Conservation (phyloP, 2,113 vertebrate species). For the Phalacrocorax carbo region DNA sequence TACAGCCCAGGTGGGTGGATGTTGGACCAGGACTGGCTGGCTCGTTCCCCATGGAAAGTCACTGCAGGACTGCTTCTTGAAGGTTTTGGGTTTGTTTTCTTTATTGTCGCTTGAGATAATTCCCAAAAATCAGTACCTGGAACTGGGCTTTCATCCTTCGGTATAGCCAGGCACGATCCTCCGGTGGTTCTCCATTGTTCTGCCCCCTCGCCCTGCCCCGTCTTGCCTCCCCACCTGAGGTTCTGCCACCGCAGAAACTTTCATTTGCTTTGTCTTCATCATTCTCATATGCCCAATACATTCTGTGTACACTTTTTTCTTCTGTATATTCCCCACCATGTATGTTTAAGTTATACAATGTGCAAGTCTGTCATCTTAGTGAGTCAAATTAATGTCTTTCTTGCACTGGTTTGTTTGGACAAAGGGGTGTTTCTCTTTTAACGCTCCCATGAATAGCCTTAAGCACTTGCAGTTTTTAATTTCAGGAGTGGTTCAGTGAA, state of each 20-base stretch:
- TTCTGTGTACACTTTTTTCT: neutral
- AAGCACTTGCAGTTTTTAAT: constrained; percentile 54
- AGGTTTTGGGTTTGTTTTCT: neutral
- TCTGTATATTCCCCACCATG: neutral
- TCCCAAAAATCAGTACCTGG: neutral
- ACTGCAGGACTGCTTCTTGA: neutral
- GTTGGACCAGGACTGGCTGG: neutral
- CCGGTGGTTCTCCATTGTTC: neutral
- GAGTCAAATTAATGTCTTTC: constrained; percentile 56
- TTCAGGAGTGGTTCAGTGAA: constrained; percentile 62
- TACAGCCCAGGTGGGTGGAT: neutral
- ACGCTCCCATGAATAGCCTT: constrained; percentile 51
- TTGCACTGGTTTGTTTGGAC: constrained; percentile 58
- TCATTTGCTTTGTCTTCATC: neutral
- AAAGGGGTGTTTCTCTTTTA: constrained; percentile 61
- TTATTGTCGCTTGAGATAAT: neutral
- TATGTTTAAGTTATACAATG: constrained; percentile 48
- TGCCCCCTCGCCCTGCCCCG: neutral
- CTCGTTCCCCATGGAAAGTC: neutral
- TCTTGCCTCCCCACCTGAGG: neutral
- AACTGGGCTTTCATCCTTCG: neutral
- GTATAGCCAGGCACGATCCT: neutral
- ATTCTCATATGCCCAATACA: neutral
- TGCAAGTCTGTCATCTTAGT: constrained; percentile 63
- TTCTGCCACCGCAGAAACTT: rapidly evolving